Evolutionary conservation across 2,888 invertebrate genomes (phyloP).

Genomic region (Siphlonurus alternatus): DNA sequence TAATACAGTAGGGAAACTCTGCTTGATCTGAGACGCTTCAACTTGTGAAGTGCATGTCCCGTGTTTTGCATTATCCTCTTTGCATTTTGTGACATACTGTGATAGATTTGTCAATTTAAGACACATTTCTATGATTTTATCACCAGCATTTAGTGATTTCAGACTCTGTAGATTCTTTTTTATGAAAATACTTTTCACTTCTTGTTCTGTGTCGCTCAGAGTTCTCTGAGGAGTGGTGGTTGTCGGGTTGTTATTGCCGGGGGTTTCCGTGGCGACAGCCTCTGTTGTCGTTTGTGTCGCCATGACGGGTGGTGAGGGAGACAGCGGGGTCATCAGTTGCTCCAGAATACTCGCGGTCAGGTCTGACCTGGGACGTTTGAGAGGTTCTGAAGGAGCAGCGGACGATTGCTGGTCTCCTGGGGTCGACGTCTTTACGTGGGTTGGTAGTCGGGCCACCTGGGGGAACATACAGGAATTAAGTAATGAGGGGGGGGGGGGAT

Average conservation of each 20-base stretch:
- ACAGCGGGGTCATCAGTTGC: conserved; percentile 50
- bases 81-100: conserved; percentile 41
- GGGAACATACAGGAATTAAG: too few relatives aligned
- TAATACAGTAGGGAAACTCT: conserved; percentile 44
- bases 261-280: conserved; percentile 22
- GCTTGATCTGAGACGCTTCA: conserved; percentile 56
- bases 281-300: conserved; percentile 30
- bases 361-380: conserved; percentile 42
- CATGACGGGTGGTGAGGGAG: conserved; percentile 18
- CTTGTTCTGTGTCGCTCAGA: neutral
- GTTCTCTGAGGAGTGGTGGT: neutral
- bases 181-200: conserved; percentile 53
- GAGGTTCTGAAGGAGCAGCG: too few relatives aligned
- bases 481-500: too few relatives aligned
- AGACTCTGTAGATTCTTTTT: conserved; percentile 61
- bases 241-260: neutral
- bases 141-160: conserved; percentile 66
- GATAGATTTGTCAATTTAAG: conserved; percentile 24
- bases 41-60: conserved; percentile 44
- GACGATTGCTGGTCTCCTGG: conserved; percentile 21
- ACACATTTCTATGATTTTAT: conserved; percentile 66
- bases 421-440: conserved; percentile 24
- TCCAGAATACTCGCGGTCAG: conserved; percentile 53
- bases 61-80: conserved; percentile 46
- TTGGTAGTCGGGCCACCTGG: neutral